Percentiles rank a stretch among this genome's conserved stretches.
These are phyloP conservation scores for Eurytoma adleriae DNA, from an alignment of 2,888 invertebrate species.

Conservation along the genomic window DNA sequence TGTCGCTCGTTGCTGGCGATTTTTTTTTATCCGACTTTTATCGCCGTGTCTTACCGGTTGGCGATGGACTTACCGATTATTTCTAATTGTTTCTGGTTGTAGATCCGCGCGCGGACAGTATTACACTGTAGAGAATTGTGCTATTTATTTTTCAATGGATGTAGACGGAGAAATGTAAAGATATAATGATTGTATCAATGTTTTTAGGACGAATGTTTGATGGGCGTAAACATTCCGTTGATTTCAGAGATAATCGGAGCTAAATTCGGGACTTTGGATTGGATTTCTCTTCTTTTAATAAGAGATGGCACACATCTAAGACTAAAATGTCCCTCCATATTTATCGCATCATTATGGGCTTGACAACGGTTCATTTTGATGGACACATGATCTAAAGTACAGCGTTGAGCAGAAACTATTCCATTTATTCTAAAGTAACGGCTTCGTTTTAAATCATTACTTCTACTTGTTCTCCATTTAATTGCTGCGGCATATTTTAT, in stretches of 20 bases:
- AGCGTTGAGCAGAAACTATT: neutral
- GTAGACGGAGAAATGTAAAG: too few species aligned
- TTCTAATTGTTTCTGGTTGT: too few species aligned
- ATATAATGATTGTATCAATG: too few species aligned
- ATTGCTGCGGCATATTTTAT: neutral
- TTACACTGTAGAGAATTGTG: too few species aligned
- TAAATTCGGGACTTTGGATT: neutral
- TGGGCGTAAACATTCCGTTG: too few species aligned
- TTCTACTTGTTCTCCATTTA: neutral
- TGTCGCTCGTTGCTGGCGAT: neutral
- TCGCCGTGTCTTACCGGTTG: neutral
- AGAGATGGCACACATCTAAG: neutral
- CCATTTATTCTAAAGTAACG: neutral
- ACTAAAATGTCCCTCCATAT: neutral
- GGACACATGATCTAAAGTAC: neutral
- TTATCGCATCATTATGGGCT: constrained; percentile 6
- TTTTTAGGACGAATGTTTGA: too few species aligned
- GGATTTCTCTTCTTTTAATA: constrained; percentile 9
- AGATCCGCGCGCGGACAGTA: too few species aligned
- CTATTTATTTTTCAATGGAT: too few species aligned
- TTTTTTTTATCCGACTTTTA: neutral
- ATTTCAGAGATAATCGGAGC: neutral
- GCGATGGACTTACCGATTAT: too few species aligned
- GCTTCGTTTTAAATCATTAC: neutral
- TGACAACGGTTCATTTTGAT: constrained; percentile 2